Evolutionary conservation across 2,888 invertebrate genomes (phyloP).

Genomic region (Itoplectis maculator): DNA sequence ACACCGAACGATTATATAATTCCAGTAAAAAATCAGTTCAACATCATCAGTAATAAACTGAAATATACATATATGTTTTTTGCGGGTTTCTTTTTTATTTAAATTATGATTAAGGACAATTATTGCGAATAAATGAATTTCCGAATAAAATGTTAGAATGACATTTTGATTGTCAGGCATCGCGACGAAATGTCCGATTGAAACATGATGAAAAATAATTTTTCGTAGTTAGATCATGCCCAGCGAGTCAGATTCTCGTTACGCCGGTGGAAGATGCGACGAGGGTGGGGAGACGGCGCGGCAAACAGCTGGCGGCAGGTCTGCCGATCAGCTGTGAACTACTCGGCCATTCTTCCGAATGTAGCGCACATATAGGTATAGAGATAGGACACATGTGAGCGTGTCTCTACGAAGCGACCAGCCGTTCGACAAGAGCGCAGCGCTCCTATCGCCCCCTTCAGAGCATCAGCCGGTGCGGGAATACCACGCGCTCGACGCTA

Average conservation of each 20-base stretch:
- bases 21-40: too few species aligned
- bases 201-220: not conserved
- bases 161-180: too few species aligned
- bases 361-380: not conserved
- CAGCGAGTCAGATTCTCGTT: not conserved
- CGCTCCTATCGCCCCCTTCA: conserved; percentile 15
- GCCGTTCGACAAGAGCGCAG: conserved; percentile 1
- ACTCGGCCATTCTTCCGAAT: conserved; percentile 15
- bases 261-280: not conserved
- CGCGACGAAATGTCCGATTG: too few species aligned
- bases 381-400: not conserved
- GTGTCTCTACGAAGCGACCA: not conserved
- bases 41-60: too few species aligned
- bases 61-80: too few species aligned
- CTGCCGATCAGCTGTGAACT: conserved; percentile 62
- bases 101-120: too few species aligned
- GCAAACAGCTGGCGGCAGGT: conserved; percentile 35
- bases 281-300: conserved; percentile 20
- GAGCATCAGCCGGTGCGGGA: conserved; percentile 42
- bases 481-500: conserved; percentile 12
- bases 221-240: not conserved
- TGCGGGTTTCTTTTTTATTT: too few species aligned
- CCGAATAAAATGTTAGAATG: too few species aligned
- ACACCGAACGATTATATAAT: too few species aligned
- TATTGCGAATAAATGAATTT: too few species aligned